phyloP scores from a whole-genome alignment of 2,888 invertebrate species.

The Trilocha varians region DNA sequence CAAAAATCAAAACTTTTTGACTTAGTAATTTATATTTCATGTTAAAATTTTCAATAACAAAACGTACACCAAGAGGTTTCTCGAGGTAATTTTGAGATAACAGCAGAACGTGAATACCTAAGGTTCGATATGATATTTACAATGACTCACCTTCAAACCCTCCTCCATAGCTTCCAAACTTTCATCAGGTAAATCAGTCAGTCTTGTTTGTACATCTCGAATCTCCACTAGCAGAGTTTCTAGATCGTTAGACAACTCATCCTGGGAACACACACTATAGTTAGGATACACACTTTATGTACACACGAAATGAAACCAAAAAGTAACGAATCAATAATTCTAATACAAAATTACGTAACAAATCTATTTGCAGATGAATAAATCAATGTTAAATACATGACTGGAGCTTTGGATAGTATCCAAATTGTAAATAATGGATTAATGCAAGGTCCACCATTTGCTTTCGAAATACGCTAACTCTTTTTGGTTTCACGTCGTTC shows the following conservation, averaged over 20 bases:
- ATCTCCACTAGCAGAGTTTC: conserved; percentile 80
- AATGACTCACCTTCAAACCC: conserved; percentile 78
- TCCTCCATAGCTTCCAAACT: conserved; percentile 81
- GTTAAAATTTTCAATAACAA: no score
- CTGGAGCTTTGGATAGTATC: conserved; percentile 24
- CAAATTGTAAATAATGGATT: conserved; percentile 24
- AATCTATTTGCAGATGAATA: conserved; percentile 20
- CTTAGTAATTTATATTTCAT: no score
- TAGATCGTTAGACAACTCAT: conserved; percentile 77
- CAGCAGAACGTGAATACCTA: no score
- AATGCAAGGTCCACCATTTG: neutral
- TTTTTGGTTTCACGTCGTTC: conserved; percentile 32
- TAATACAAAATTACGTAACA: conserved; percentile 9
- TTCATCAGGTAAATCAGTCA: conserved; percentile 79
- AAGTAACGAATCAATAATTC: conserved; percentile 6
- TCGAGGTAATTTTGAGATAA: no score
- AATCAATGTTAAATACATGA: conserved; percentile 28
- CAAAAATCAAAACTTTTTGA: no score
- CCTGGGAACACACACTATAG: conserved; percentile 71
- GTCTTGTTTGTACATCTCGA: conserved; percentile 77
- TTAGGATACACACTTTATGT: conserved; percentile 40
- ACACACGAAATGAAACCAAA: conserved; percentile 22
- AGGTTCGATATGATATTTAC: conserved; percentile 7
- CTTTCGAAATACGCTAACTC: conserved; percentile 11
- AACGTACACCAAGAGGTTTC: no score